phyloP scores from a whole-genome alignment of 30 jellyfish, hydroid and myxozoan species.

The Nemopilema nomurai region DNA sequence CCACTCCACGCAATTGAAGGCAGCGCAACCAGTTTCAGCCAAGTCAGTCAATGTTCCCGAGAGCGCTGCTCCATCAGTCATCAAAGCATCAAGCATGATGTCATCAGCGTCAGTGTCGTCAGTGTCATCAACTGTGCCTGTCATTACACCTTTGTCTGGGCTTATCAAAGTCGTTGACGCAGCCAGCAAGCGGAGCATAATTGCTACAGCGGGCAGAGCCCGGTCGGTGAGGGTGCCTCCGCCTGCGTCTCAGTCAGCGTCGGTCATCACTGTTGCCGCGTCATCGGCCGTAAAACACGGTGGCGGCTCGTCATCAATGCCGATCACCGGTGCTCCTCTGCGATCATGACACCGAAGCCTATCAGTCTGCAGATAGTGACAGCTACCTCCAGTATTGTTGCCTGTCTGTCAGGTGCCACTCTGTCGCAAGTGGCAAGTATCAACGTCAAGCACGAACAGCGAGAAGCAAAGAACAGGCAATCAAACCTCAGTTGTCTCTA shows the following conservation, averaged over 20 bases:
- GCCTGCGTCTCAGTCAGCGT: constrained; percentile 4
- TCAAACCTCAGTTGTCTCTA: constrained; percentile 50
- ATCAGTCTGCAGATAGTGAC: constrained; percentile 35
- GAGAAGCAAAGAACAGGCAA: constrained; percentile 22
- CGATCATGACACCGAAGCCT: constrained; percentile 12
- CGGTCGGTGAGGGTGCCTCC: constrained; percentile 4
- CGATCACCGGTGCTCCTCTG: background rate
- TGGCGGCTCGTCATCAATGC: background rate
- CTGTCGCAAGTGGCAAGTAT: constrained; percentile 31
- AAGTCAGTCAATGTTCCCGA: background rate
- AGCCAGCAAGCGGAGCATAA: constrained; percentile 19
- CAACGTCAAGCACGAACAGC: constrained; percentile 18
- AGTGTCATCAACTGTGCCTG: constrained; percentile 17
- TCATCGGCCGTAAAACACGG: background rate
- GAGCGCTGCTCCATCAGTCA: constrained; percentile 25
- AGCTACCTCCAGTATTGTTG: constrained; percentile 34
- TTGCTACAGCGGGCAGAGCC: constrained; percentile 7
- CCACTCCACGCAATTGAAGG: background rate
- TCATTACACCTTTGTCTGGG: constrained; percentile 36
- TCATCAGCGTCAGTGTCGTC: background rate
- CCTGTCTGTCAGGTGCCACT: constrained; percentile 46
- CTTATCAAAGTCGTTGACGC: constrained; percentile 41
- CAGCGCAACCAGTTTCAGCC: background rate
- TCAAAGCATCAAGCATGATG: constrained; percentile 23
- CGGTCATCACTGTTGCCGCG: constrained; percentile 29